These are phyloP conservation scores for Carcinoscorpius rotundicauda DNA, from an alignment of 1,140 invertebrate species.

Conservation along the genomic window DNA sequence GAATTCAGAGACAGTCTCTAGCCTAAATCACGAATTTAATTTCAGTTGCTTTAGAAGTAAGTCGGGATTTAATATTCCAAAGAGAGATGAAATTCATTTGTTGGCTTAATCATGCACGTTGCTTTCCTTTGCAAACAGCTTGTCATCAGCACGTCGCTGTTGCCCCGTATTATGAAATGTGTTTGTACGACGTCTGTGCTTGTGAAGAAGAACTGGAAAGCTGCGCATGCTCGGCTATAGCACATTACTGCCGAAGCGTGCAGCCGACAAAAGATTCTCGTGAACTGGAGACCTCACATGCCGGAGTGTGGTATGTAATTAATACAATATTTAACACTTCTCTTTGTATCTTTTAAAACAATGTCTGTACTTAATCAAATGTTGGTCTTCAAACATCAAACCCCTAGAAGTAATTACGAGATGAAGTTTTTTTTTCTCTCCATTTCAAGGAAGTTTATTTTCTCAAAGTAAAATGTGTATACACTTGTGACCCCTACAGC, in stretches of 20 bases:
- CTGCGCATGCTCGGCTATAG: slow-evolving; percentile 56
- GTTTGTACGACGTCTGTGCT: slow-evolving; percentile 73
- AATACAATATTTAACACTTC: slow-evolving; percentile 19
- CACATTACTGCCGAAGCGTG: slow-evolving; percentile 69
- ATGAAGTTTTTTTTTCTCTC: no score
- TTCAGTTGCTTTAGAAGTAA: no score
- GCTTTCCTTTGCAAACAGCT: slow-evolving; percentile 34
- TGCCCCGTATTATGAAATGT: slow-evolving; percentile 59
- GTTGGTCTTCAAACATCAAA: slow-evolving; percentile 1
- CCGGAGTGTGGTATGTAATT: slow-evolving; percentile 52
- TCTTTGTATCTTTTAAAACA: no score
- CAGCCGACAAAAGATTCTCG: slow-evolving; percentile 48
- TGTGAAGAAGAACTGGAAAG: slow-evolving; percentile 42
- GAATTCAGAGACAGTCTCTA: no score
- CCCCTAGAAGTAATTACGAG: no score
- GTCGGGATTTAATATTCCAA: no score
- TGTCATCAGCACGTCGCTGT: slow-evolving; percentile 69
- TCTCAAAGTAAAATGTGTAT: no score
- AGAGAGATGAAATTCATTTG: no score
- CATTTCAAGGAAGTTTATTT: no score
- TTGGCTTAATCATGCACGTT: no score
- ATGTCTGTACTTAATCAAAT: background rate
- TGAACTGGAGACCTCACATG: slow-evolving; percentile 62
- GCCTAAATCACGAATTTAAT: no score
- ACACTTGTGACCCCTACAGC: no score